phyloP scores from a whole-genome alignment of 2,888 invertebrate genomes.

The Physocephala rufipes region DNA sequence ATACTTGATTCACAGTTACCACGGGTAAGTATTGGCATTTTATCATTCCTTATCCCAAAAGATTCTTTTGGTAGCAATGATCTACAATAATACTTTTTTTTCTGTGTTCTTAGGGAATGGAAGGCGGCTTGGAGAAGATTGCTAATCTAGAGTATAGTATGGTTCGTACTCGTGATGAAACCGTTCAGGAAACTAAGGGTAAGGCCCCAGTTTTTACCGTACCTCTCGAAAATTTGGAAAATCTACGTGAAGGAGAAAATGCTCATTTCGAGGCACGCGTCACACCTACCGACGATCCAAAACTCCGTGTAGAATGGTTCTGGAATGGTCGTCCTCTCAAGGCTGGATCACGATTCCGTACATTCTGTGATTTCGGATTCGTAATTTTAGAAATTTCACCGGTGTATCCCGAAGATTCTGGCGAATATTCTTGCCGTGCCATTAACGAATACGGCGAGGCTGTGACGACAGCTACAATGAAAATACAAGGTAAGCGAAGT shows the following conservation, averaged over 20 bases:
- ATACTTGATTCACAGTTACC: slow-evolving; percentile 93
- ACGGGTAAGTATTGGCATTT: slow-evolving; percentile 71
- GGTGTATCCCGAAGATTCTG: slow-evolving; percentile 95
- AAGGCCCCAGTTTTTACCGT: slow-evolving; percentile 91
- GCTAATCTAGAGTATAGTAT: slow-evolving; percentile 91
- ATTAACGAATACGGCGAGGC: slow-evolving; percentile 90
- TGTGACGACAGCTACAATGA: slow-evolving; percentile 88
- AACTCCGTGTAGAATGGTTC: slow-evolving; percentile 92
- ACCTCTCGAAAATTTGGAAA: slow-evolving; percentile 87
- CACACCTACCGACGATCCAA: slow-evolving; percentile 90
- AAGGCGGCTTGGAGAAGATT: slow-evolving; percentile 92
- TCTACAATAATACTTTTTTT: neutral
- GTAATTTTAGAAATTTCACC: slow-evolving; percentile 97
- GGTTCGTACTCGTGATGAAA: slow-evolving; percentile 79
- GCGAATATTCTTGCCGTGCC: slow-evolving; percentile 89
- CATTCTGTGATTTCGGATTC: slow-evolving; percentile 97
- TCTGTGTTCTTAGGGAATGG: slow-evolving; percentile 77
- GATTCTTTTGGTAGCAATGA: too few species aligned
- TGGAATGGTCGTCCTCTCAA: slow-evolving; percentile 91
- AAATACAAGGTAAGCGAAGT: slow-evolving; percentile 89
- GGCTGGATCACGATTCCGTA: slow-evolving; percentile 92
- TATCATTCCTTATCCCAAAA: neutral
- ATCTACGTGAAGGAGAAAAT: slow-evolving; percentile 88
- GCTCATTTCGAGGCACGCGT: slow-evolving; percentile 90
- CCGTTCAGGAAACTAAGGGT: slow-evolving; percentile 77